Percentiles rank a stretch among this genome's conserved stretches.
phyloP scores from a whole-genome alignment of 1,140 invertebrate genomes.

The Brachionus plicatilis region DNA sequence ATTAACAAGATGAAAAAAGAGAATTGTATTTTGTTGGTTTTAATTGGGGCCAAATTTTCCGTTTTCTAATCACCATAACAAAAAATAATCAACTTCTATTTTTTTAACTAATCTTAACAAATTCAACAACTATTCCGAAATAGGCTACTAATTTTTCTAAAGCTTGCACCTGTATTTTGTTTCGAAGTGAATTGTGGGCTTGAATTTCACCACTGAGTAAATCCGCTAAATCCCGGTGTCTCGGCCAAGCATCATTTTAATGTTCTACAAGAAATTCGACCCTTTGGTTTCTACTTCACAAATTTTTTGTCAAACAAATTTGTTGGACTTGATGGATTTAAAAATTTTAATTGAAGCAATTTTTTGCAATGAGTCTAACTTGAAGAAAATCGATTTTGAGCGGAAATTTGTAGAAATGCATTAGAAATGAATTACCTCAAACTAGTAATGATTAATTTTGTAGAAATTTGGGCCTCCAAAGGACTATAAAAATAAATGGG shows the following conservation, averaged over 20 bases:
- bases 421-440: not conserved
- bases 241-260: not conserved
- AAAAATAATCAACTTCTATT: not conserved
- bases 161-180: not conserved
- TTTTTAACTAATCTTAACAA: not conserved
- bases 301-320: not conserved
- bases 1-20: not conserved
- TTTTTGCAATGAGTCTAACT: not conserved
- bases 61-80: not conserved
- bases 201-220: not conserved
- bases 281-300: not conserved
- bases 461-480: not conserved
- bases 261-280: not conserved
- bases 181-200: not conserved
- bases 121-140: not conserved
- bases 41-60: not conserved
- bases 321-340: not conserved
- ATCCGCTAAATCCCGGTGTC: not conserved
- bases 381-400: not conserved
- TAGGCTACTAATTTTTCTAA: not conserved
- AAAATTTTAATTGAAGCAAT: no score
- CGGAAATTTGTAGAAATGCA: not conserved
- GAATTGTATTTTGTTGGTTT: not conserved
- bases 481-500: not conserved
- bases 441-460: not conserved